Evolutionary conservation across 2,797 vertebrate species (phyloP), one percentile per base, ranked within the genome.

Genomic region (Leptodactylus fallax): DNA sequence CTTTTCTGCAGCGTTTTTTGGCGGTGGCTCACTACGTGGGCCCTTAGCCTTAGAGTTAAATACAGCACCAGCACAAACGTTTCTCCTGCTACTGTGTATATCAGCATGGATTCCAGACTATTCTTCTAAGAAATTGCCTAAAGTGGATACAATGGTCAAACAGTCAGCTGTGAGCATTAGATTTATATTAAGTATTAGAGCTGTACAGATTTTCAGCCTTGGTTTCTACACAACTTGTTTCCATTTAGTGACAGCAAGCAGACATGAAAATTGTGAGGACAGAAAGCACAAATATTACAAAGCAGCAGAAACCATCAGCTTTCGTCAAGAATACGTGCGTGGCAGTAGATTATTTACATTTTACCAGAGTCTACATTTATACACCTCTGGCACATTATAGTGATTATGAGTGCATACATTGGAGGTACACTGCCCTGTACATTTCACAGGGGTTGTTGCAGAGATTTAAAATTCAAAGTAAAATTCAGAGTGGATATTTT

Each of bases 391-490:
- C 11, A 53, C 74, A 23, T 47, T 67, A 25, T 36, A 45, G 67
- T 17, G 27, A 3, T 72, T 47, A 47, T 72, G 71, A 53, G 11
- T 14, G 7, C 19, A 65, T 19, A 45, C 21, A 81, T 36, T 10
- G 53, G 23, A 27, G 53, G 6, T 0, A 19, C 11, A 17, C 8
- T 60, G 79, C 19, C 27, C 79, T 45, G n/a, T 63, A 63, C 6
- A 65, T n/a, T 72, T 45, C 19, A 60, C 7, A 60, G 23, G 27
- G 23, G 81, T n/a, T 84, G n/a, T 25, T 74, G 53, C 53, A 58
- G 53, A 72, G 36, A 84, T 58, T 60, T 45, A 60, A 58, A 60
- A 72, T 72, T 72, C 69, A 58, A 55, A 56, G 82, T 74, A 47
- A 84, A 49, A 58, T 16, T 21, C 74, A 69, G 19, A 51, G 45